Conservation (phyloP, 2,888 invertebrate species). For the Cantharis rustica region DNA sequence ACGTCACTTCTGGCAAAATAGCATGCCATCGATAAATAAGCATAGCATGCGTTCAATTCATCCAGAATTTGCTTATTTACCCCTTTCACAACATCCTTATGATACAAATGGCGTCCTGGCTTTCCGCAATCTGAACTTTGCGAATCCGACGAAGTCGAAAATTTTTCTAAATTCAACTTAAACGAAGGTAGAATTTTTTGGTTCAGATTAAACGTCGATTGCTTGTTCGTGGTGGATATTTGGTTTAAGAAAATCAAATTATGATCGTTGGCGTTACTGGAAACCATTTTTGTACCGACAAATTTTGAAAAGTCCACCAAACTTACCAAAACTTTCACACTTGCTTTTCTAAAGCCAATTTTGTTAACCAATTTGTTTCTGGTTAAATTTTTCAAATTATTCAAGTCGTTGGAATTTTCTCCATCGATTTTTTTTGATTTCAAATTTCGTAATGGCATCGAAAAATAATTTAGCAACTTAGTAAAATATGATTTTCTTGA, state of each 20-base stretch:
- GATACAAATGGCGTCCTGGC: conserved; percentile 45
- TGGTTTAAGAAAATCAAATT: neutral
- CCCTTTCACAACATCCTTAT: conserved; percentile 57
- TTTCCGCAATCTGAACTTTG: neutral
- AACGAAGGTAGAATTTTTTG: neutral
- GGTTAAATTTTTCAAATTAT: neutral
- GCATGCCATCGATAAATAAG: conserved; percentile 65
- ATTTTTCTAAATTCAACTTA: neutral
- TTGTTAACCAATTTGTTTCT: neutral
- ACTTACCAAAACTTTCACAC: neutral
- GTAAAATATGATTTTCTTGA: neutral
- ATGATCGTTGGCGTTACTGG: neutral
- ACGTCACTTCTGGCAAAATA: conserved; percentile 58
- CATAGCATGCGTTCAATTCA: conserved; percentile 65
- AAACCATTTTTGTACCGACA: neutral
- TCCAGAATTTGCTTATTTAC: conserved; percentile 63
- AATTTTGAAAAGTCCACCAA: neutral
- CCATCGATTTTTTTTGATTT: neutral
- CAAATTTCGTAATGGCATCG: neutral
- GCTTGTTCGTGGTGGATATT: neutral
- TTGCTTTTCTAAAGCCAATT: neutral
- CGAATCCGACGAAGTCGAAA: neutral
- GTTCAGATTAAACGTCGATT: neutral
- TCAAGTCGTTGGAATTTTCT: neutral
- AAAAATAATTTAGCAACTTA: neutral